Conservation (phyloP, 2,888 invertebrate genomes). For the Polymixis flavicincta region DNA sequence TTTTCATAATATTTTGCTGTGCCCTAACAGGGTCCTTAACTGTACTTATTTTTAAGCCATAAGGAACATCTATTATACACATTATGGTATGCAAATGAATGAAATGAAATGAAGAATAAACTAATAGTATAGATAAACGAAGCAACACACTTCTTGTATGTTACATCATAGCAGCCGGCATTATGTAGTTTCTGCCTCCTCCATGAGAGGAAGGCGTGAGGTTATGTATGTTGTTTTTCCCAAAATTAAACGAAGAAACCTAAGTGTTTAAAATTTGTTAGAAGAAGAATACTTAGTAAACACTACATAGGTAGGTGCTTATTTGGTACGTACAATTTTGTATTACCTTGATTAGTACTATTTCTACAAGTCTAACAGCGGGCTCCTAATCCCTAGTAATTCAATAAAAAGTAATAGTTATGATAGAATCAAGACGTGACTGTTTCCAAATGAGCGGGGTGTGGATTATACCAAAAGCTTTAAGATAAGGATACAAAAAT, state of each 20-base stretch:
- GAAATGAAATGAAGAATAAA: too few species aligned
- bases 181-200: too few species aligned
- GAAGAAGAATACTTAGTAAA: not conserved
- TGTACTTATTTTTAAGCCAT: too few species aligned
- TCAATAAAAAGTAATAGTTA: constrained; percentile 60
- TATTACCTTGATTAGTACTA: constrained; percentile 42
- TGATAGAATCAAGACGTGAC: constrained; percentile 59
- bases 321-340: not conserved
- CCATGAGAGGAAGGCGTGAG: not conserved
- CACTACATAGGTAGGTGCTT: not conserved
- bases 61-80: too few species aligned
- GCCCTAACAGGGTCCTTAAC: too few species aligned
- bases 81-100: too few species aligned
- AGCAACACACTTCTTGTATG: too few species aligned
- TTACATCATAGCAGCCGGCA: too few species aligned
- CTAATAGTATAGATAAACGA: too few species aligned
- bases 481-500: constrained; percentile 2
- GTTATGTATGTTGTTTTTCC: not conserved
- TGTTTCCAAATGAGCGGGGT: constrained; percentile 7
- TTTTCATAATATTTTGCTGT: too few species aligned
- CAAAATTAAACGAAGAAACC: too few species aligned
- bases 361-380: constrained; percentile 31
- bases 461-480: constrained; percentile 13
- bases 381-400: constrained; percentile 33
- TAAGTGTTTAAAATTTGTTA: not conserved